A percentile compares a stretch with the other conserved stretches of the same genome.
phyloP scores from a whole-genome alignment of 2,797 vertebrate species.

The Scarus forsteni region DNA sequence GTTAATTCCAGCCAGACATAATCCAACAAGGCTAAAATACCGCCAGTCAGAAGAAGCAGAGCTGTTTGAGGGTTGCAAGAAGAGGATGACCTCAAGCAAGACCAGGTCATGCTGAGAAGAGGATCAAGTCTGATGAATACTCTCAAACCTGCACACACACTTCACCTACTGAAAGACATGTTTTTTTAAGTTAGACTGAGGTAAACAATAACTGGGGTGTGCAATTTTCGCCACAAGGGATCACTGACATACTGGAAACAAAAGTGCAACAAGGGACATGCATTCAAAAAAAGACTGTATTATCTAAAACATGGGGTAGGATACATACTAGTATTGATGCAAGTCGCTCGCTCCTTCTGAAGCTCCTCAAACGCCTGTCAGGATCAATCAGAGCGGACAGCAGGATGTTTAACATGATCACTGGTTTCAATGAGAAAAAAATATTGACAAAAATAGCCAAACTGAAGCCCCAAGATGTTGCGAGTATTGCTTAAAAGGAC shows the following conservation, averaged over 20 bases:
- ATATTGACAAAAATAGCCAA: conserved; percentile 32
- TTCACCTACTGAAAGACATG: conserved; percentile 35
- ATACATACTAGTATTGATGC: conserved; percentile 84
- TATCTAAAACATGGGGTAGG: conserved; percentile 28
- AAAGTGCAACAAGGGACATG: conserved; percentile 1
- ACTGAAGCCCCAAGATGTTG: conserved; percentile 6
- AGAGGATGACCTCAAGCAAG: conserved; percentile 62
- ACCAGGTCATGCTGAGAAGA: conserved; percentile 46
- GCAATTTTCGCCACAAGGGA: conserved; percentile 10
- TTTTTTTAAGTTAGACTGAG: conserved; percentile 2
- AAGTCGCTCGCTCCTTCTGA: conserved; percentile 82
- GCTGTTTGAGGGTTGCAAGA: conserved; percentile 55
- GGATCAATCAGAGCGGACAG: conserved; percentile 83
- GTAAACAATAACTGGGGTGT: background rate
- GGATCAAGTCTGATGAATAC: conserved; percentile 53
- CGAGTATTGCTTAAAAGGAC: conserved; percentile 27
- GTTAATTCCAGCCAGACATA: conserved; percentile 74
- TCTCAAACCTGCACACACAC: conserved; percentile 49
- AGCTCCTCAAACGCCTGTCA: conserved; percentile 79
- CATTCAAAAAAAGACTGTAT: conserved; percentile 17
- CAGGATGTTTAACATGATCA: conserved; percentile 84
- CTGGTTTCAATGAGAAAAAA: conserved; percentile 24
- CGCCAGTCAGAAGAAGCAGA: conserved; percentile 52
- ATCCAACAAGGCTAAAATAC: conserved; percentile 69
- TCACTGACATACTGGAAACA: background rate